Base-by-base conservation (phyloP, 2,113 vertebrate genomes). In the Chinchilla lanigera region DNA sequence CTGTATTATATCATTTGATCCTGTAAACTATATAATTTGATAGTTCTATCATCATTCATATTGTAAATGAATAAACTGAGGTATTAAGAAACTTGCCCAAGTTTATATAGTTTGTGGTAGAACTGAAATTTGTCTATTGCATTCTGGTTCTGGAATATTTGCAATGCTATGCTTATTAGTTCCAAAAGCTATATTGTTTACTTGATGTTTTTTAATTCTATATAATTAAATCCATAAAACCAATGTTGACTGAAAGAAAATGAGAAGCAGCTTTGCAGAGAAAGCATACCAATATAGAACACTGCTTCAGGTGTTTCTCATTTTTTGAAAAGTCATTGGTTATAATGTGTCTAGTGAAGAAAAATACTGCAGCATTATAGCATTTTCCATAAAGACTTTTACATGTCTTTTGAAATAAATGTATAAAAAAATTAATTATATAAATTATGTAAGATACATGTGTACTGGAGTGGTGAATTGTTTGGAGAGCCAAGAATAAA, bases 371-470 rank as follows among this genome's bases (percentile, higher is more conserved):
- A 69, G 13, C 28, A 73, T 24, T 83, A 6, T 75, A 9, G 8
- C 9, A 90, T 94, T 95, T 95, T 30, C 24, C 22, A 58, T 84
- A 84, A 84, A 11, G 10, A 33, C 75, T 92, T 96, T 97, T 67
- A 52, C 33, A 4, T 58, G 58, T 75, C 22, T 63, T 96, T 80
- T n/a, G 11, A n/a, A 81, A 50, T 35, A 69, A 89, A 67, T 4
- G 4, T 89, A 5, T 77, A 54, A 6, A 30, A 78, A 77, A 50
- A 50, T 95, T 95, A 96, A 84, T 90, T 91, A 5, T 61, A 75
- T 20, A 86, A 82, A 50, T 54, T 54, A 54, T 35, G 16, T 3
- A 80, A 54, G 54, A 35, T 20, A 35, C 33, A 17, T 90, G 19
- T 10, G 81, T 12, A 56, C 47, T 75, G 30, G 78, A 88, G 7